A percentile compares a stretch with the other conserved stretches of the same genome.
These are phyloP conservation scores for Eidolon dupreanum DNA, from an alignment of 2,797 vertebrate genomes.

Conservation along the genomic window DNA sequence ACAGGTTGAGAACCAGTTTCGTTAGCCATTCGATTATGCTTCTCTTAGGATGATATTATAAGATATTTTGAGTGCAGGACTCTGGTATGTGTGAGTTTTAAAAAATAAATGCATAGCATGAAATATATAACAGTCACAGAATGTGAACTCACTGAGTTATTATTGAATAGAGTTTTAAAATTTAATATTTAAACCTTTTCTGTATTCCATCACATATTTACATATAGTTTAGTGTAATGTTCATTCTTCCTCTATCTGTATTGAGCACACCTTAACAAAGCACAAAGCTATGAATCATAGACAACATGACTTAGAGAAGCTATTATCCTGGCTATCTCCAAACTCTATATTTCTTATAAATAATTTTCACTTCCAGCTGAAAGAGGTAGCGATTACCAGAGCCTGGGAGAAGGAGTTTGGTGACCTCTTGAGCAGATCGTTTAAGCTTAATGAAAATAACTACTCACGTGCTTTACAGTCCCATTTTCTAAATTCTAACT, in stretches of 20 bases:
- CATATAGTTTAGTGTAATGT: background rate
- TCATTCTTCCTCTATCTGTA: background rate
- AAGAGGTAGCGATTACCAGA: background rate
- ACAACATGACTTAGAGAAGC: background rate
- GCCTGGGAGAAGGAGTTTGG: background rate
- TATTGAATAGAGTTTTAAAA: conserved; percentile 20
- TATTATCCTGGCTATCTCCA: background rate
- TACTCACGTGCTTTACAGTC: background rate
- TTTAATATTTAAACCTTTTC: background rate
- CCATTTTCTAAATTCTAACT: conserved; percentile 19
- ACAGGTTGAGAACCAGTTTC: background rate
- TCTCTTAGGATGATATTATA: background rate
- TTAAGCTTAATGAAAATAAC: background rate
- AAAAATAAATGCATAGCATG: conserved; percentile 10
- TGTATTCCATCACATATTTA: background rate
- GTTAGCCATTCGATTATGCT: background rate
- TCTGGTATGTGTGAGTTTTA: background rate
- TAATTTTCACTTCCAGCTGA: background rate
- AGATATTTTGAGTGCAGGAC: background rate
- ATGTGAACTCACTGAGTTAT: background rate
- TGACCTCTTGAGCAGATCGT: background rate
- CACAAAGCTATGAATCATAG: background rate
- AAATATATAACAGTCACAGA: background rate
- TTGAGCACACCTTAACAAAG: background rate
- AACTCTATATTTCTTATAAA: background rate